Conservation (phyloP, 2,797 vertebrate species). For the Pseudochirops cupreus region DNA sequence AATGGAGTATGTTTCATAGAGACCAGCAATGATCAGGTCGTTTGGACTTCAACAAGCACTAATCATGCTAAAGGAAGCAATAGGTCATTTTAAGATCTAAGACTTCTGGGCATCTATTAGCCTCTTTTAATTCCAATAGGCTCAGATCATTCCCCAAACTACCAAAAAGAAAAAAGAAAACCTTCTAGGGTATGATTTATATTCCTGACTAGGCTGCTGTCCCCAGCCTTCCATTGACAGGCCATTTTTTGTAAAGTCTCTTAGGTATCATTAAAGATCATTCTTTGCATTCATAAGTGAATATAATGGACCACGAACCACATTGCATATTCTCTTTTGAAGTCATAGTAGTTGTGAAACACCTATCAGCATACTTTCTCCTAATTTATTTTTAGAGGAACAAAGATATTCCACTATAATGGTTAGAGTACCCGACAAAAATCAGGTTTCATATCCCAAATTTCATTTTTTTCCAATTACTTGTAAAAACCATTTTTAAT, state of each 20-base stretch:
- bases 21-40: no score
- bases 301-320: no score
- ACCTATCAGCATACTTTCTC: no score
- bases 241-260: not conserved
- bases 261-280: not conserved
- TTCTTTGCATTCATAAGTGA: not conserved
- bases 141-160: not conserved
- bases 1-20: no score
- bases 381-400: no score
- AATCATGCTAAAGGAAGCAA: not conserved
- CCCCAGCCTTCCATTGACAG: not conserved
- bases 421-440: no score
- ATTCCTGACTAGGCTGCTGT: not conserved
- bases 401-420: no score
- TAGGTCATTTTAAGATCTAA: not conserved
- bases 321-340: no score
- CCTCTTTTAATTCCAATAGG: slow-evolving; percentile 3
- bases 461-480: no score
- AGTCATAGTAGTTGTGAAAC: no score
- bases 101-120: not conserved
- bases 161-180: not conserved
- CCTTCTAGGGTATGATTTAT: not conserved
- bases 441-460: no score
- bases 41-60: not conserved
- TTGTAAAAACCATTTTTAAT: no score